Evolutionary conservation across 2,888 invertebrate genomes (phyloP).

Genomic region (Bhutanitis thaidina): DNA sequence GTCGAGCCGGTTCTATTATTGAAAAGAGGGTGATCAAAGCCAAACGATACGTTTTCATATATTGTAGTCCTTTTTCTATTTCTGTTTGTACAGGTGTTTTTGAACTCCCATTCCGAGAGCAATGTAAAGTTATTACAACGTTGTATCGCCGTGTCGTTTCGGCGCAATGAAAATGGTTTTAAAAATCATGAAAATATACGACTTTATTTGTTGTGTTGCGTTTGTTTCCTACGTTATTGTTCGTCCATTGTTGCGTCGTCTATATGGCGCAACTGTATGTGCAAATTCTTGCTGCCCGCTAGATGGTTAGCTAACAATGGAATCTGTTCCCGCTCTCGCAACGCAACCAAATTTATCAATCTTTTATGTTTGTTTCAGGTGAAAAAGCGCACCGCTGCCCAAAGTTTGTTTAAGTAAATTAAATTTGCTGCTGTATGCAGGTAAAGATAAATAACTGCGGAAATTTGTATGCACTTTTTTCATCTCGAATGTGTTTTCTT

Average conservation of each 20-base stretch:
- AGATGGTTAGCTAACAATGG: constrained; percentile 15
- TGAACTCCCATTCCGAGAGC: constrained; percentile 40
- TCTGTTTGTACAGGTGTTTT: constrained; percentile 60
- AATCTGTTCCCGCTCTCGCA: constrained; percentile 8
- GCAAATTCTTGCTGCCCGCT: constrained; percentile 16
- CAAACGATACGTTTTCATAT: constrained; percentile 62
- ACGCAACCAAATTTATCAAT: constrained; percentile 17
- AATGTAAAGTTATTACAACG: constrained; percentile 46
- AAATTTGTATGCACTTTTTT: background rate
- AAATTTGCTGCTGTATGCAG: constrained; percentile 13
- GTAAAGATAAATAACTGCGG: constrained; percentile 8
- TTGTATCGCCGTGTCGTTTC: constrained; percentile 29
- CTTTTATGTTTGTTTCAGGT: constrained; percentile 18
- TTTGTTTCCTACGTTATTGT: constrained; percentile 25
- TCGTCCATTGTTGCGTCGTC: constrained; percentile 17
- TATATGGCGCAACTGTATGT: constrained; percentile 3
- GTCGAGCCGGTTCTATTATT: constrained; percentile 60
- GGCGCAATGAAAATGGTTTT: constrained; percentile 28
- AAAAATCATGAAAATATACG: constrained; percentile 26
- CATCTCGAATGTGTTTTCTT: background rate
- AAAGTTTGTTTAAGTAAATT: constrained; percentile 18
- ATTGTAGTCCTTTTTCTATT: constrained; percentile 57
- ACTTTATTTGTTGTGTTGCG: constrained; percentile 20
- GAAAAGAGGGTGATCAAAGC: constrained; percentile 75
- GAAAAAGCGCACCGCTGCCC: constrained; percentile 7